These are phyloP conservation scores for Pteropus rufus DNA, from an alignment of 2,797 vertebrate genomes.

Conservation along the genomic window DNA sequence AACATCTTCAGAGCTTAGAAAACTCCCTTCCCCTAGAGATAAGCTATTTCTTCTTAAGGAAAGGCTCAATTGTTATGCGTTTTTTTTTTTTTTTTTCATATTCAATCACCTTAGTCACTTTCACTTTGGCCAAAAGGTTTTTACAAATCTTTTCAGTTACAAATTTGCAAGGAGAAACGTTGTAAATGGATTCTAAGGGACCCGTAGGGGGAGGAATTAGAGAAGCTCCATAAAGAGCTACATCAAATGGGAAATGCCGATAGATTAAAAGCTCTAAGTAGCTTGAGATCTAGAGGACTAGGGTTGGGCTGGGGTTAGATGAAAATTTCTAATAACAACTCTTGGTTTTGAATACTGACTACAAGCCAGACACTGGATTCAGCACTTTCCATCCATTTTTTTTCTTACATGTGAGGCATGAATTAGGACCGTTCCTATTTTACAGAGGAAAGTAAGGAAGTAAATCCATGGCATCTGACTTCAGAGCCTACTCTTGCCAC, in stretches of 20 bases:
- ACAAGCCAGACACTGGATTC: not conserved
- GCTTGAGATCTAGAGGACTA: not conserved
- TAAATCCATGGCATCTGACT: not conserved
- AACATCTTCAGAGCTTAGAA: not conserved
- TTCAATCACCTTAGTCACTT: not conserved
- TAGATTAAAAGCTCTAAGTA: conserved; percentile 27
- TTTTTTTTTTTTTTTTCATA: not conserved
- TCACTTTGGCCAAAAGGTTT: conserved; percentile 23
- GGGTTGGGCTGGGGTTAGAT: not conserved
- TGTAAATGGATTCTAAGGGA: not conserved
- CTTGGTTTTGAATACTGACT: not conserved
- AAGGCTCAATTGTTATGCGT: not conserved
- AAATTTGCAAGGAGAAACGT: conserved; percentile 47
- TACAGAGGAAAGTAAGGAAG: not conserved
- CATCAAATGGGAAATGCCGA: not conserved
- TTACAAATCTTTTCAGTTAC: not conserved
- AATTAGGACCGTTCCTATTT: not conserved
- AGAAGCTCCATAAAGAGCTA: not conserved
- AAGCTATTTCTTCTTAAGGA: not conserved
- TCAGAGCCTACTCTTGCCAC: not conserved
- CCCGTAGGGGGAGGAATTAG: not conserved
- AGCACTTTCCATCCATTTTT: not conserved
- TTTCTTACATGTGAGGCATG: not conserved
- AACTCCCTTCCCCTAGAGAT: conserved; percentile 32
- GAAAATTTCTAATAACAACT: conserved; percentile 21